A percentile compares a stretch with the other conserved stretches of the same genome.
These are phyloP conservation scores for Orestias chungarensis DNA, from an alignment of 2,797 vertebrate genomes.

Conservation along the genomic window DNA sequence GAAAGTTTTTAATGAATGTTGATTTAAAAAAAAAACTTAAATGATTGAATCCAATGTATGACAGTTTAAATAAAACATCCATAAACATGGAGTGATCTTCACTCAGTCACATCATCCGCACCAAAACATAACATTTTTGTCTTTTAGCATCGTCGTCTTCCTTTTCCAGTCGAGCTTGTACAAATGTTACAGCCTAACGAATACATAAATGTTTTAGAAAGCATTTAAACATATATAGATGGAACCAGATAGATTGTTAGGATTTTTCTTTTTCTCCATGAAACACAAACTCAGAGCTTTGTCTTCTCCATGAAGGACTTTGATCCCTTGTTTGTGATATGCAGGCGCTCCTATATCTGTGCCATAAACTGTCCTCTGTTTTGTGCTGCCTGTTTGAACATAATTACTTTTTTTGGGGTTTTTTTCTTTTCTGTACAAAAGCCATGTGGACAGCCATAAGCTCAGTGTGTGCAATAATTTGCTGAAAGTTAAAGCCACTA, in stretches of 20 bases:
- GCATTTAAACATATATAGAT: constrained; percentile 8
- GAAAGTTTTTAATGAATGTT: not conserved
- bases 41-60: too few species aligned
- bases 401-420: constrained; percentile 36
- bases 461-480: not conserved
- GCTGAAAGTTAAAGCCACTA: not conserved
- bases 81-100: not conserved
- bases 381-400: constrained; percentile 22
- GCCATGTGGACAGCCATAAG: not conserved
- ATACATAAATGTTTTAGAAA: not conserved
- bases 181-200: not conserved
- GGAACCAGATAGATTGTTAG: too few species aligned
- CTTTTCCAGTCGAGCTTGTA: not conserved
- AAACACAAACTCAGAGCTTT: constrained; percentile 28
- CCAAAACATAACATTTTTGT: too few species aligned
- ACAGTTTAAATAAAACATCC: too few species aligned
- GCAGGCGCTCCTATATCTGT: constrained; percentile 28
- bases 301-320: constrained; percentile 65
- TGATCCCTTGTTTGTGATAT: constrained; percentile 46
- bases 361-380: constrained; percentile 12
- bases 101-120: not conserved
- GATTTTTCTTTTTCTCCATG: too few species aligned
- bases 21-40: not conserved
- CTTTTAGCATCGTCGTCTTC: not conserved
- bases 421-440: not conserved